A percentile compares a stretch with the other conserved stretches of the same genome.
These are phyloP conservation scores for Cylindroiulus punctatus DNA, from an alignment of 2,888 invertebrate species.

Conservation along the genomic window DNA sequence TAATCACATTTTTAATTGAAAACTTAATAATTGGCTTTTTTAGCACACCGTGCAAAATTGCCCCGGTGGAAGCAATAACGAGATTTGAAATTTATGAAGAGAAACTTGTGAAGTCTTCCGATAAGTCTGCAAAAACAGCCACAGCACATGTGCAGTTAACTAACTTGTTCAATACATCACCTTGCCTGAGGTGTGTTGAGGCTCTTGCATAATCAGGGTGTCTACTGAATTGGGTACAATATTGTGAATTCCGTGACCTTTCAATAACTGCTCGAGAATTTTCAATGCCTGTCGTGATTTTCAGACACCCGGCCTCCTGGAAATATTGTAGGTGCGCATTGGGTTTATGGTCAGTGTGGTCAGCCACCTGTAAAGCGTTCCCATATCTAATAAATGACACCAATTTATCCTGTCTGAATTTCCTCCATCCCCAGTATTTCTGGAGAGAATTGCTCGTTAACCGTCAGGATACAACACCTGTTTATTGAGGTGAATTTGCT, in stretches of 20 bases:
- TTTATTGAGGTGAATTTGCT: not conserved
- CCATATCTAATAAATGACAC: conserved; percentile 18
- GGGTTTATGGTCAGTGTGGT: not conserved
- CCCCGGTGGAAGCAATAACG: conserved; percentile 1
- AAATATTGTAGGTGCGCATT: not conserved
- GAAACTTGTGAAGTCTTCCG: not conserved
- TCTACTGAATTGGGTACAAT: too few species aligned
- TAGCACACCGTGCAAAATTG: not conserved
- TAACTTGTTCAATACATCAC: not conserved
- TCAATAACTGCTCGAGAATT: too few species aligned
- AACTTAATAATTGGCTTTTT: not conserved
- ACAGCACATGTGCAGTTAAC: not conserved
- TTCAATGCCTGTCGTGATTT: too few species aligned
- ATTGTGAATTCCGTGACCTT: too few species aligned
- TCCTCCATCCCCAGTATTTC: not conserved
- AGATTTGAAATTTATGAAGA: conserved; percentile 5
- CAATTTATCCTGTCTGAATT: not conserved
- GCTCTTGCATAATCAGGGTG: too few species aligned
- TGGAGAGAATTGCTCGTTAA: not conserved
- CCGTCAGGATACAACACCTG: not conserved
- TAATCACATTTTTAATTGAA: conserved; percentile 29
- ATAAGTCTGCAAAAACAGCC: not conserved
- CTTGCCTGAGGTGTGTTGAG: too few species aligned
- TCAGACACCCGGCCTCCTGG: too few species aligned
- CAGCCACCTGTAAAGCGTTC: not conserved